Base-by-base conservation (phyloP, 2,113 vertebrate genomes). In the Talpa occidentalis region DNA sequence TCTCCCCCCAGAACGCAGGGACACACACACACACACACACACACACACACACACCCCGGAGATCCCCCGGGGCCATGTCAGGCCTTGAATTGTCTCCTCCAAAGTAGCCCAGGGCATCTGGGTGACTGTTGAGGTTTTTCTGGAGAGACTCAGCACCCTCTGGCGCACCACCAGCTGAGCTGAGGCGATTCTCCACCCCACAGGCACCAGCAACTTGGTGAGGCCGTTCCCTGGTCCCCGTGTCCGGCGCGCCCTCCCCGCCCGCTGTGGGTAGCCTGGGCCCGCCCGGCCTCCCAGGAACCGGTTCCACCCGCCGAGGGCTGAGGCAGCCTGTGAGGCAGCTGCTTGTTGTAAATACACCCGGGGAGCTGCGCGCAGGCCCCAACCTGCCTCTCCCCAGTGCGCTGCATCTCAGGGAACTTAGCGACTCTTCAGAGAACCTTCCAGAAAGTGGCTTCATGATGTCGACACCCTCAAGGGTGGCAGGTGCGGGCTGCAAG, bases 221-320 rank as follows among this genome's bases (percentile, higher is more conserved):
- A 44, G 44, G 94, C 78, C 73, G 81, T 40, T 87, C 74, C 52
- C 60, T 3, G 5, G 12, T 59, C 24, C 92, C n/a, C n/a, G n/a
- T n/a, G 17, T 78, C 76, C 52, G 35, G 28, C 62, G 66, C 44
- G 80, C 22, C 56, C 56, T 59, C 8, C 56, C 22, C 19, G 22
- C 56, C 4, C 54, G 54, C 54, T 56, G 15, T 7, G 54, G 54
- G 56, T 10, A 91, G 95, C 96, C 95, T 1, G 72, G 94, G 77
- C 44, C 95, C n/a, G n/a, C 97, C 98, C 80, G 74, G 98, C n/a
- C n/a, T n/a, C n/a, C n/a, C n/a, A 6, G 0, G 82, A 98, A 99
- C 98, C 95, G 98, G 98, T 99, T 99, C 95, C 97, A 97, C 98
- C 98, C 96, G 19, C 98, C 98, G 97, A 97, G 96, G 95, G 97